Evolutionary conservation across 2,113 vertebrate species (phyloP).

Genomic region (Pseudopipra pipra): DNA sequence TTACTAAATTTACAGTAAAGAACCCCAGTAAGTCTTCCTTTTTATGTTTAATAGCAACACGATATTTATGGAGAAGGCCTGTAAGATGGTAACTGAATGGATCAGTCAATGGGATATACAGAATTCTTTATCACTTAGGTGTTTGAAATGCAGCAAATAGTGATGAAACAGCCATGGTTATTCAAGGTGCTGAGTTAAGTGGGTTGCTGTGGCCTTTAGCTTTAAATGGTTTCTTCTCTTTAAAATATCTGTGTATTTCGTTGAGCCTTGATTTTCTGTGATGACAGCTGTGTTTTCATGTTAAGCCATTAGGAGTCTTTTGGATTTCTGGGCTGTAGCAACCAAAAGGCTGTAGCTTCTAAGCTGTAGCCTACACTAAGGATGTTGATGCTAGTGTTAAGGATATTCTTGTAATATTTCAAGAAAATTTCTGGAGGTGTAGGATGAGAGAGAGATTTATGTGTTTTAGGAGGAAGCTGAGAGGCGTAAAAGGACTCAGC

Average conservation of each 20-base stretch:
- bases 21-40: neutral
- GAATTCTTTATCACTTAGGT: neutral
- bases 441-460: neutral
- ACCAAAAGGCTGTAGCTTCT: neutral
- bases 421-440: neutral
- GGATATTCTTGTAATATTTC: neutral
- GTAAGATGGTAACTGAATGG: neutral
- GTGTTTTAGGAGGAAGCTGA: neutral
- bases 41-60: neutral
- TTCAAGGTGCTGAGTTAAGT: neutral
- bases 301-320: neutral
- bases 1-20: conserved; percentile 6
- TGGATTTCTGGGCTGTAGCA: neutral
- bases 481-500: neutral
- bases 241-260: neutral
- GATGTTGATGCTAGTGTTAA: neutral
- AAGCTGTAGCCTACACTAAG: neutral
- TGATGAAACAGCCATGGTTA: neutral
- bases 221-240: neutral
- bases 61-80: neutral
- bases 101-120: neutral
- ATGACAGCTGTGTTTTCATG: neutral
- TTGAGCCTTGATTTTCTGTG: neutral
- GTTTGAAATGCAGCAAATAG: neutral
- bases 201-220: neutral